phyloP scores from a whole-genome alignment of 2,113 vertebrate genomes.

The Haemorhous mexicanus region DNA sequence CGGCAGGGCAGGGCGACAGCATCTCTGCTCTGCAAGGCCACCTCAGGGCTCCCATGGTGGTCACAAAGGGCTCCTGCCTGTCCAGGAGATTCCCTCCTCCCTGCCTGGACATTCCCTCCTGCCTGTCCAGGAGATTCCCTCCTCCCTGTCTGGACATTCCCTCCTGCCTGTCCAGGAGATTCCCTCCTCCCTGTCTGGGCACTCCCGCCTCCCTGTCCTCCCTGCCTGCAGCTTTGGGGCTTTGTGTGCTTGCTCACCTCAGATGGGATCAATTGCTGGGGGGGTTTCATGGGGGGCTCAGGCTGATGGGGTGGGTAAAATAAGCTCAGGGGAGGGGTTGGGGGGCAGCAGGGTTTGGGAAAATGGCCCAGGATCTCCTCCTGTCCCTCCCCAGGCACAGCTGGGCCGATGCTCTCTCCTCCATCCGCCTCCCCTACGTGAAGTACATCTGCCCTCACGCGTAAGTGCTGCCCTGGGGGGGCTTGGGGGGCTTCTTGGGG shows the following conservation, averaged over 20 bases:
- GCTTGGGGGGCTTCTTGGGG: fast-evolving
- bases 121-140: neutral
- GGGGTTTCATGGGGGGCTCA: fast-evolving
- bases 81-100: neutral
- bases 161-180: neutral
- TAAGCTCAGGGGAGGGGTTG: no score
- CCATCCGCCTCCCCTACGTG: conserved; percentile 89
- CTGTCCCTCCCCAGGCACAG: conserved; percentile 80
- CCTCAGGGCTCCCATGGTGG: neutral
- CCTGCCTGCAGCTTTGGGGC: neutral
- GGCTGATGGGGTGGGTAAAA: neutral
- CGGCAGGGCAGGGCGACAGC: neutral
- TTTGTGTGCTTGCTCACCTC: neutral
- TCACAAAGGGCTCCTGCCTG: neutral
- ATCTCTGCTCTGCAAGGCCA: neutral
- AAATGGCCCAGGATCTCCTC: neutral
- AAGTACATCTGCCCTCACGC: conserved; percentile 98
- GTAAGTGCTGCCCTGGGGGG: conserved; percentile 75
- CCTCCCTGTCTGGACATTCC: neutral
- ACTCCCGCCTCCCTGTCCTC: neutral
- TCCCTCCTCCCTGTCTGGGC: neutral
- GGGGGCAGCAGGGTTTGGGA: neutral
- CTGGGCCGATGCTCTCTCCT: conserved; percentile 89
- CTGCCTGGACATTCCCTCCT: neutral
- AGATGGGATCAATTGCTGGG: neutral